phyloP scores from a whole-genome alignment of 2,888 invertebrate species.

The Tetramorium bicarinatum region DNA sequence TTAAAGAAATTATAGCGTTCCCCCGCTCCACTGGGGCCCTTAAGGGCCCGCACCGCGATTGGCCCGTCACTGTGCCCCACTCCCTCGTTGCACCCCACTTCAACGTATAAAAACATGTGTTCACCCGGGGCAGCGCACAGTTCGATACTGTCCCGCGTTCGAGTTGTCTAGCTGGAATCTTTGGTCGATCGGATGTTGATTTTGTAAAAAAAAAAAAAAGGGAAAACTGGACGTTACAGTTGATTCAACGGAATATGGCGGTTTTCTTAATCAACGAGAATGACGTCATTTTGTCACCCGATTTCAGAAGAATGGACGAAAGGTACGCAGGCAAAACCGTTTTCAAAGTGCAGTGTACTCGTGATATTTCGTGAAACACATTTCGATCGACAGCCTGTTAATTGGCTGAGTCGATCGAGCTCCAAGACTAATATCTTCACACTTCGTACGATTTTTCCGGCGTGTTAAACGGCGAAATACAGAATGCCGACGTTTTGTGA shows the following conservation, averaged over 20 bases:
- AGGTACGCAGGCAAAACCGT: background rate
- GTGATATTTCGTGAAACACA: background rate
- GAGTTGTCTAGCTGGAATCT: background rate
- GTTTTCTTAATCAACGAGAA: too few relatives aligned
- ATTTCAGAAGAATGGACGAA: background rate
- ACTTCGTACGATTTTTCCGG: background rate
- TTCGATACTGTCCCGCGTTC: slow-evolving; percentile 32
- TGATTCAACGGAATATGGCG: background rate
- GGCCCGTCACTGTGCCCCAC: slow-evolving; percentile 76
- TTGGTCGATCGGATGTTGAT: slow-evolving; percentile 8
- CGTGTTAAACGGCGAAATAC: background rate
- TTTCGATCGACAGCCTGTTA: background rate
- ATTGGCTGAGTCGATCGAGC: background rate
- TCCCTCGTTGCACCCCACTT: background rate
- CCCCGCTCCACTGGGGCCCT: background rate
- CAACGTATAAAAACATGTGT: slow-evolving; percentile 55
- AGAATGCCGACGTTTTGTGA: background rate
- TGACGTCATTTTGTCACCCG: too few relatives aligned
- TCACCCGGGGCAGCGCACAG: slow-evolving; percentile 45
- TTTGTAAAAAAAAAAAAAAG: background rate
- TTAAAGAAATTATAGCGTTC: slow-evolving; percentile 40
- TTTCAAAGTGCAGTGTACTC: slow-evolving; percentile 21
- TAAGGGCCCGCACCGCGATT: slow-evolving; percentile 76
- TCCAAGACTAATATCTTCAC: background rate
- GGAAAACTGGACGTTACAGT: background rate